Evolutionary conservation across 2,113 vertebrate species (phyloP), one percentile per base, ranked within the genome.

Genomic region (Urocynchramus pylzowi): DNA sequence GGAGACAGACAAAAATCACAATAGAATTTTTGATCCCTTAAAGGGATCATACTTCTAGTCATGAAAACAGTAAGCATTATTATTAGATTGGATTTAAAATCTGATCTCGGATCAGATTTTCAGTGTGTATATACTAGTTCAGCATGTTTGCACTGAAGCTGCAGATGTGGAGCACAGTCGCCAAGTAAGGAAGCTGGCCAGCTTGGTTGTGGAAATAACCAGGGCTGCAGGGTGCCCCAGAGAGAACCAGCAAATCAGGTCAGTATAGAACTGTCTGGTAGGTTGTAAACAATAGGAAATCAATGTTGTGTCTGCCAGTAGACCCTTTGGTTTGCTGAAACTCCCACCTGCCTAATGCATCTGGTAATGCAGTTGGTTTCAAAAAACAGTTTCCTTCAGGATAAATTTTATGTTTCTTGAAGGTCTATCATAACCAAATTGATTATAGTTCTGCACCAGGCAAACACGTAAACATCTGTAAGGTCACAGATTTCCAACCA

Each of bases 231-330:
- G 93, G 95, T n/a, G 49, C 97, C 95, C 97, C 94, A 80, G 79
- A 88, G 97, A 97, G 95, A 97, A 96, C 97, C 96, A 96, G 98
- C 97, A 96, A 94, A 97, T 96, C 96, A 77, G 88, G 97, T 97
- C 97, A 96, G 91, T 95, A 96, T 95, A 92, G 97, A 98, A 92
- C 95, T 97, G 97, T 93, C 97, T 97, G 96, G 77, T 93, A 91
- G 96, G 89, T 90, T 97, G 97, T 93, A 97, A 97, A 92, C 96
- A 85, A 95, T 89, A 92, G 95, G 97, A 97, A 98, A 97, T 98
- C 97, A 97, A 64, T 95, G 94, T 91, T 95, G 90, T 57, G 64
- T 98, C 98, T 98, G 97, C 97, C 90, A 89, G 78, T 84, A 95
- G 97, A 93, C 93, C 90, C 95, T 97, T 94, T 78, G 94, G 89